These are phyloP conservation scores for Syngnathus scovelli DNA, from an alignment of 2,113 vertebrate species.

Conservation along the genomic window DNA sequence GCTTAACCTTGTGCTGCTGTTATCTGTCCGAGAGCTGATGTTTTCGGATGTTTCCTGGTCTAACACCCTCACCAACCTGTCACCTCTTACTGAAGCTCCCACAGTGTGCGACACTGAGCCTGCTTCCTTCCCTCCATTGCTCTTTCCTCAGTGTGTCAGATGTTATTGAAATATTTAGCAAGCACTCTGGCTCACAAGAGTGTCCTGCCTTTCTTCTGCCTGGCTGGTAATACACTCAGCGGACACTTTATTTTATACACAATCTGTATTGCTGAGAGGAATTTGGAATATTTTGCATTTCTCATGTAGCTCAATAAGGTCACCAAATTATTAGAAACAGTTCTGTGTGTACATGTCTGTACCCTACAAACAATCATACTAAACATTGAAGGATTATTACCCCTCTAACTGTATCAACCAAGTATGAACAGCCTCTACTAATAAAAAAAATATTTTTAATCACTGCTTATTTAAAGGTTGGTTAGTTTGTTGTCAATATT, in stretches of 20 bases:
- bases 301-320: background rate
- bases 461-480: too few relatives aligned
- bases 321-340: background rate
- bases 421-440: too few relatives aligned
- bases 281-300: background rate
- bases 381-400: background rate
- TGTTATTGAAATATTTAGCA: constrained; percentile 65
- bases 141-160: constrained; percentile 28
- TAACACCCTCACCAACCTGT: constrained; percentile 49
- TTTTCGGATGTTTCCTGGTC: constrained; percentile 48
- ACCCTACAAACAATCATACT: background rate
- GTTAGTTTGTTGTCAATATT: too few relatives aligned
- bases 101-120: constrained; percentile 22
- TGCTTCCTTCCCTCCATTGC: constrained; percentile 12
- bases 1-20: constrained; percentile 30
- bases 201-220: constrained; percentile 33
- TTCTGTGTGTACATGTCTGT: background rate
- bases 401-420: background rate
- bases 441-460: too few relatives aligned
- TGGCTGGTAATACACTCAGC: constrained; percentile 39
- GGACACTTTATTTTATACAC: constrained; percentile 5
- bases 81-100: constrained; percentile 36
- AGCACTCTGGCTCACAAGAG: constrained; percentile 34
- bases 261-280: background rate
- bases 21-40: constrained; percentile 28